Percentiles rank a stretch among this genome's conserved stretches.
These are phyloP conservation scores for Cladorhizidae sp. DNA, from an alignment of 37 sponge, comb jelly and placozoan species.

Conservation along the genomic window DNA sequence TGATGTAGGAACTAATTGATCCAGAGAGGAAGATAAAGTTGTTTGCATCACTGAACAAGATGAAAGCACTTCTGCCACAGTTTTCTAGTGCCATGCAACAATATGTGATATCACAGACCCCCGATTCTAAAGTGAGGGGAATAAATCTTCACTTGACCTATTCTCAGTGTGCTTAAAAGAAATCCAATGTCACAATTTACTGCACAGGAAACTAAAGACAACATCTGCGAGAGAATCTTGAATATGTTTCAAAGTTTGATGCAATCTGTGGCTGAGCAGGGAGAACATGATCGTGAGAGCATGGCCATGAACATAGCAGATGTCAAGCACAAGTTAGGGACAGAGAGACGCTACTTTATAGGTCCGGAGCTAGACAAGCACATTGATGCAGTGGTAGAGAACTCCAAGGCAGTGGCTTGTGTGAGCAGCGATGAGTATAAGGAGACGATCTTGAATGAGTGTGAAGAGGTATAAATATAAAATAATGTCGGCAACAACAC, in stretches of 20 bases:
- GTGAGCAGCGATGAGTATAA: constrained; percentile 61
- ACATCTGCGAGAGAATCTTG: constrained; percentile 7
- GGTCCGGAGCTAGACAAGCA: constrained; percentile 65
- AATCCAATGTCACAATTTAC: not conserved
- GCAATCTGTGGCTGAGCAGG: constrained; percentile 32
- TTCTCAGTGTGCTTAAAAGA: not conserved
- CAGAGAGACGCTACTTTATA: constrained; percentile 35
- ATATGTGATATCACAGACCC: constrained; percentile 61
- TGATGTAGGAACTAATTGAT: constrained; percentile 59
- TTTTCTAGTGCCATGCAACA: constrained; percentile 68
- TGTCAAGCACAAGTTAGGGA: constrained; percentile 11
- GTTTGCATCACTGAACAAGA: constrained; percentile 20
- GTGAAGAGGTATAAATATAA: constrained; percentile 72
- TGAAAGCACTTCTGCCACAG: constrained; percentile 62
- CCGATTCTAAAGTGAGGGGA: constrained; percentile 25
- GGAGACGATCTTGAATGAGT: constrained; percentile 41
- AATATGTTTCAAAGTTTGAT: constrained; percentile 34
- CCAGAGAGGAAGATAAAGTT: constrained; percentile 48
- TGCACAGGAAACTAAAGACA: constrained; percentile 27
- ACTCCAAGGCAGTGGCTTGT: constrained; percentile 80
- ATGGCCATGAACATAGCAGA: constrained; percentile 53
- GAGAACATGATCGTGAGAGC: constrained; percentile 9
- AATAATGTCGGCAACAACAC: too few relatives aligned
- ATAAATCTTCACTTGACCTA: not conserved
- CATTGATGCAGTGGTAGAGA: constrained; percentile 66